These are phyloP conservation scores for Agelastica alni DNA, from an alignment of 2,888 invertebrate species.

Conservation along the genomic window DNA sequence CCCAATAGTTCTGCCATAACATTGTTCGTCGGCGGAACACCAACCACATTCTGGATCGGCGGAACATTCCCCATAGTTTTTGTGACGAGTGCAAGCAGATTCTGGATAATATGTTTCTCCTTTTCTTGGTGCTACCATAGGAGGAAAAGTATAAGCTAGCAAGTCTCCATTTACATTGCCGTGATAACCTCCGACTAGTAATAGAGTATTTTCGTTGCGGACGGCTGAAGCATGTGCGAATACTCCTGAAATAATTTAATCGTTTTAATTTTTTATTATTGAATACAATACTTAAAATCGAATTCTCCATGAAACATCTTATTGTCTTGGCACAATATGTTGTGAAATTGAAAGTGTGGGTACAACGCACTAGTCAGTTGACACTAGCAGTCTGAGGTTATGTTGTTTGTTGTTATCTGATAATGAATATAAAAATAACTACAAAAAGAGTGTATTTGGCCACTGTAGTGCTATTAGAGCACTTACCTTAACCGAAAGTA, in stretches of 20 bases:
- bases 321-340: too few species aligned
- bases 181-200: constrained; percentile 88
- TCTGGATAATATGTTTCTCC: constrained; percentile 72
- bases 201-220: constrained; percentile 80
- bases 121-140: constrained; percentile 72
- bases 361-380: too few species aligned
- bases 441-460: too few species aligned
- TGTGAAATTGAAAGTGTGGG: too few species aligned
- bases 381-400: too few species aligned
- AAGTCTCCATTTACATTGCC: constrained; percentile 90
- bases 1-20: constrained; percentile 83
- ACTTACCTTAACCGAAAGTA: too few species aligned
- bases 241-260: constrained; percentile 62
- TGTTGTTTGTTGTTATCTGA: too few species aligned
- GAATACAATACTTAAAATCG: too few species aligned
- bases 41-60: constrained; percentile 94
- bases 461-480: too few species aligned
- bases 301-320: too few species aligned
- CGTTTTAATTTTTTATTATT: too few species aligned
- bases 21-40: constrained; percentile 75
- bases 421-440: too few species aligned
- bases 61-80: constrained; percentile 77
- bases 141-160: constrained; percentile 83
- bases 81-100: constrained; percentile 74
- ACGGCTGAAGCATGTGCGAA: constrained; percentile 87